These are phyloP conservation scores for Stratiolaelaps scimitus DNA, from an alignment of 1,140 invertebrate genomes.

Conservation along the genomic window DNA sequence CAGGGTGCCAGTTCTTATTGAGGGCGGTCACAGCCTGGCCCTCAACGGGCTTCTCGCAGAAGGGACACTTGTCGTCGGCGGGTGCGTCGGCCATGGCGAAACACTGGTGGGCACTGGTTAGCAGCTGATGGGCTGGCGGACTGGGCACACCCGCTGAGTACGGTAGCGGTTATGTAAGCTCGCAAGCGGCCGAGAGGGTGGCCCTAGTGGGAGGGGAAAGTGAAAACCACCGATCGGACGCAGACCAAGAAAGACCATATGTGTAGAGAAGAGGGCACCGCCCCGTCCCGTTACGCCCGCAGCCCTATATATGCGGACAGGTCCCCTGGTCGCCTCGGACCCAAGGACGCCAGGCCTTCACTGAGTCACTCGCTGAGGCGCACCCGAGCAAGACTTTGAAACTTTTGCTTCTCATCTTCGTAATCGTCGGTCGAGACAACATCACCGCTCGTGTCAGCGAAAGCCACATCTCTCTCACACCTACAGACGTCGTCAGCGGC, in stretches of 20 bases:
- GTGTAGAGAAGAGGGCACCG: too few relatives aligned
- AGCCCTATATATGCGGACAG: constrained; percentile 21
- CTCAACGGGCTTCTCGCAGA: constrained; percentile 24
- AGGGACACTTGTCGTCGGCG: constrained; percentile 23
- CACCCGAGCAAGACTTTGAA: too few relatives aligned
- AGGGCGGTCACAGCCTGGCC: constrained; percentile 41
- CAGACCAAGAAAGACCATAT: too few relatives aligned
- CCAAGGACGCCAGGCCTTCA: constrained; percentile 6
- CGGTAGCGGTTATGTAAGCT: constrained; percentile 21
- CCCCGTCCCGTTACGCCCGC: neutral
- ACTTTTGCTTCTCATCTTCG: too few relatives aligned
- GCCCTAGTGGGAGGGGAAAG: constrained; percentile 26
- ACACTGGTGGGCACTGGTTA: neutral
- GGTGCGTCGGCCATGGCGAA: constrained; percentile 15
- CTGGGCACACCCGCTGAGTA: neutral
- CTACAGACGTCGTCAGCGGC: too few relatives aligned
- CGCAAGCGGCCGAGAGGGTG: neutral
- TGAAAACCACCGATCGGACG: too few relatives aligned
- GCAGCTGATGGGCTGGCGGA: constrained; percentile 1
- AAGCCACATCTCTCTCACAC: too few relatives aligned
- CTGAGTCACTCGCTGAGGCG: too few relatives aligned
- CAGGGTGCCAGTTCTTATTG: constrained; percentile 47
- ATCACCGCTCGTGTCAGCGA: too few relatives aligned
- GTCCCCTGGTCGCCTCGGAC: constrained; percentile 12
- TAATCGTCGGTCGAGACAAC: too few relatives aligned